phyloP scores from a whole-genome alignment of 2,888 invertebrate genomes.

The Coenonympha arcania region DNA sequence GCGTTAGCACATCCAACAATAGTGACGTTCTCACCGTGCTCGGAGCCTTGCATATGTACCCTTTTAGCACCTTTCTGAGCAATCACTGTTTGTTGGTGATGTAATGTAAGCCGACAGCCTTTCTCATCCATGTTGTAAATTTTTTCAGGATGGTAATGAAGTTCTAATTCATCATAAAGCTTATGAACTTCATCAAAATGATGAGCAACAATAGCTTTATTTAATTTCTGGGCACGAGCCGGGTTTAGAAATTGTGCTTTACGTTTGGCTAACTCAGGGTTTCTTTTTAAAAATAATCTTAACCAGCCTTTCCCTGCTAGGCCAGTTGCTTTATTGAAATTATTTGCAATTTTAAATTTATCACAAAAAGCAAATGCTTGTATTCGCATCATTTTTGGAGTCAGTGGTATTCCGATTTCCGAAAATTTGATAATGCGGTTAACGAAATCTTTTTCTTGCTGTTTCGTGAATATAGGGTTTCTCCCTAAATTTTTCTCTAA shows the following conservation, averaged over 20 bases:
- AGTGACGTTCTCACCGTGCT: slow-evolving; percentile 4
- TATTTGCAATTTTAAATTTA: not conserved
- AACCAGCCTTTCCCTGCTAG: not conserved
- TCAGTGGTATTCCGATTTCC: not conserved
- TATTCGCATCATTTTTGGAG: not conserved
- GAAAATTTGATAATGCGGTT: not conserved
- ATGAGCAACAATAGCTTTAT: not conserved
- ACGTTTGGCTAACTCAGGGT: not conserved
- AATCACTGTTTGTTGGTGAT: not conserved
- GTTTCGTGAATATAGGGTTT: too few relatives aligned
- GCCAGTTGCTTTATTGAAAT: too few relatives aligned
- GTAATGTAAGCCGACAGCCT: not conserved
- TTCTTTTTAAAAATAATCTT: not conserved
- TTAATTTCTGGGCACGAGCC: too few relatives aligned
- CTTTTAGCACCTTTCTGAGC: not conserved
- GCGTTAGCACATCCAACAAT: too few relatives aligned
- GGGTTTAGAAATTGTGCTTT: too few relatives aligned
- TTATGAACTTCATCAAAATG: not conserved
- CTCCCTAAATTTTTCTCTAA: too few relatives aligned
- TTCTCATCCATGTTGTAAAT: not conserved
- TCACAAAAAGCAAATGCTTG: not conserved
- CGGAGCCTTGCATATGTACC: not conserved
- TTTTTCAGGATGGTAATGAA: not conserved
- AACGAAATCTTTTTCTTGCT: too few relatives aligned
- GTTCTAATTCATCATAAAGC: not conserved